Percentiles rank a stretch among this genome's conserved stretches.
Evolutionary conservation across 2,888 invertebrate species (phyloP).

Genomic region (Criorhina ranunculi): DNA sequence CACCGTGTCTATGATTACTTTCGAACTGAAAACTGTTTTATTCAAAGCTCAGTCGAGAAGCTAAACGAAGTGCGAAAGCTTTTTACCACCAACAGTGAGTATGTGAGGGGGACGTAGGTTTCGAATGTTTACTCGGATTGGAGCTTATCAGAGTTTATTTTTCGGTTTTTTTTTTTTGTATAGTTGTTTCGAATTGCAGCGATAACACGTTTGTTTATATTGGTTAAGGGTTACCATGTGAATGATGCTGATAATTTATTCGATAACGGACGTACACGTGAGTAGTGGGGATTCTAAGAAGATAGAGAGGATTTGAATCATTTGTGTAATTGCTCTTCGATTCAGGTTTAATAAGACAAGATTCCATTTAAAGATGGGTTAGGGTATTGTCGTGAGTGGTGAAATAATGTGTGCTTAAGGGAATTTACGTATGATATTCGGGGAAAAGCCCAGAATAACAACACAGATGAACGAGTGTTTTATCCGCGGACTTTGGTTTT

Average conservation of each 20-base stretch:
- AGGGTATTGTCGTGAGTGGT: no score
- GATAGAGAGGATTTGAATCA: no score
- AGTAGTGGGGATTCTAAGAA: background rate
- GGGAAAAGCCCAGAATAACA: no score
- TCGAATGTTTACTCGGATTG: constrained; percentile 8
- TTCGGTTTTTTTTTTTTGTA: background rate
- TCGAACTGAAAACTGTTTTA: constrained; percentile 45
- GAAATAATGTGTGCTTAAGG: no score
- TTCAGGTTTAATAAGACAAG: no score
- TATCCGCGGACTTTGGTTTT: no score
- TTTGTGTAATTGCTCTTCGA: no score
- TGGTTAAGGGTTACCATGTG: constrained; percentile 8
- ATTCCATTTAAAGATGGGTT: no score
- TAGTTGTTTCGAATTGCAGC: constrained; percentile 5
- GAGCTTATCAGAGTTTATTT: constrained; percentile 5
- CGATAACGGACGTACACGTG: no score
- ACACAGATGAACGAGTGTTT: no score
- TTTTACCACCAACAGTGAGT: constrained; percentile 15
- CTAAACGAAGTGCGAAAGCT: constrained; percentile 28
- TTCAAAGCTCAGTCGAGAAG: constrained; percentile 19
- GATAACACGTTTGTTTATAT: constrained; percentile 27
- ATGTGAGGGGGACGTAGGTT: background rate
- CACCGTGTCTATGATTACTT: constrained; percentile 16
- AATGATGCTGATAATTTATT: background rate
- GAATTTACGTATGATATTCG: no score